Percentiles rank a stretch among this genome's conserved stretches.
Evolutionary conservation across 2,888 invertebrate species (phyloP).

Genomic region (Adineta ricciae): DNA sequence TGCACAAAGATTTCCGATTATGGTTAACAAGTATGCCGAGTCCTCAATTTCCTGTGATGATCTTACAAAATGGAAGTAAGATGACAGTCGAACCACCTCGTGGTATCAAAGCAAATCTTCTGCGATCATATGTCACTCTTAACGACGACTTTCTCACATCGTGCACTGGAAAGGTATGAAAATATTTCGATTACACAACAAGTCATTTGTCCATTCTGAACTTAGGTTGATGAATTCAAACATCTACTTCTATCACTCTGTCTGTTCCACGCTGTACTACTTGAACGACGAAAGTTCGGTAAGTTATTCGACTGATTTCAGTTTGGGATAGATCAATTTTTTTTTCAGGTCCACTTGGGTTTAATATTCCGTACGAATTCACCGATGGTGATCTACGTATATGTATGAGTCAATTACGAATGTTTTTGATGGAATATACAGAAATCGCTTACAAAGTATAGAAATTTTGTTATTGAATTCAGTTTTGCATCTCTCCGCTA

Average conservation of each 20-base stretch:
- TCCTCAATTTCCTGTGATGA: constrained; percentile 64
- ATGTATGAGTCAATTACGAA: constrained; percentile 68
- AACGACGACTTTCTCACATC: constrained; percentile 50
- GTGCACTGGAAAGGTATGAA: constrained; percentile 45
- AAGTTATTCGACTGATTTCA: not conserved
- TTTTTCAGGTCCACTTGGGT: constrained; percentile 57
- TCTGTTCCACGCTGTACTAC: constrained; percentile 47
- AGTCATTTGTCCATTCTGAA: not conserved
- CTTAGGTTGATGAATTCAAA: constrained; percentile 45
- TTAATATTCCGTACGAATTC: constrained; percentile 80
- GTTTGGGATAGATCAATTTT: not conserved
- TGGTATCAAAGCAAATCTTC: constrained; percentile 63
- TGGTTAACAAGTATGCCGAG: constrained; percentile 73
- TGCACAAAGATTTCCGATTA: constrained; percentile 66
- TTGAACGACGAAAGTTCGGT: constrained; percentile 53
- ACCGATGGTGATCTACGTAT: constrained; percentile 76
- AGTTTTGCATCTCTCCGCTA: not conserved
- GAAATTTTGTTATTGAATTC: not conserved
- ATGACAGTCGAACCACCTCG: constrained; percentile 73
- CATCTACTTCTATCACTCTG: constrained; percentile 47
- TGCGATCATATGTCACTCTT: constrained; percentile 46
- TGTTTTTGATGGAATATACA: constrained; percentile 60
- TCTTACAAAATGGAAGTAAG: constrained; percentile 70
- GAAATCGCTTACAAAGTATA: constrained; percentile 62
- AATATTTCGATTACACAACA: not conserved